phyloP scores from a whole-genome alignment of 2,797 vertebrate genomes.

The Sarcoramphus papa region DNA sequence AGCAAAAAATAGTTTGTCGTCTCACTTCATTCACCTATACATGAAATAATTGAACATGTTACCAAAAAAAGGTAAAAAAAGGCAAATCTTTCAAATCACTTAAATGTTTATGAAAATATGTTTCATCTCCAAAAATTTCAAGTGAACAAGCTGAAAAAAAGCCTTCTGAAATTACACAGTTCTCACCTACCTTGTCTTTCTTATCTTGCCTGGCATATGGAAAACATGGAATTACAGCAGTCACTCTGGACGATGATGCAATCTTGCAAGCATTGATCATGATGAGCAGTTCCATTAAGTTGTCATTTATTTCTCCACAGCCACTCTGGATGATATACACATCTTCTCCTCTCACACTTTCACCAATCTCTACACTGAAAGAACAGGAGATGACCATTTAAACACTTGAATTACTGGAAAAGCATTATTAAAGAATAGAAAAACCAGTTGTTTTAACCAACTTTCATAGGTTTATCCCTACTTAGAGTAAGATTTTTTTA shows the following conservation, averaged over 20 bases:
- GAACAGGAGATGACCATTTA: background rate
- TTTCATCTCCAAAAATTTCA: background rate
- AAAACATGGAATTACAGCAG: constrained; percentile 94
- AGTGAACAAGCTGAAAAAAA: background rate
- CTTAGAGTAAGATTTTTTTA: background rate
- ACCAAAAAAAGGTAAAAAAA: background rate
- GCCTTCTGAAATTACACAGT: background rate
- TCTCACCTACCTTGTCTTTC: constrained; percentile 87
- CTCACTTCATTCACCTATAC: background rate
- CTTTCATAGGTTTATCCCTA: background rate
- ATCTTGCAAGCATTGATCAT: constrained; percentile 98
- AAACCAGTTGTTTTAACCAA: background rate
- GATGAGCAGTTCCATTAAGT: constrained; percentile 93
- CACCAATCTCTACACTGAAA: constrained; percentile 92
- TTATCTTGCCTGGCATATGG: constrained; percentile 94
- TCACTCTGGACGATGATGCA: constrained; percentile 90
- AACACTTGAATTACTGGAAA: background rate
- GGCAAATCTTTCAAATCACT: background rate
- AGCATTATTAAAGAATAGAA: background rate
- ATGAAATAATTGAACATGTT: background rate
- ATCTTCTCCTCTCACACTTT: constrained; percentile 93
- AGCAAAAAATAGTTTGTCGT: background rate
- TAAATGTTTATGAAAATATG: background rate
- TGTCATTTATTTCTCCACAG: constrained; percentile 94
- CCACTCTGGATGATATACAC: constrained; percentile 95